Percentiles rank a stretch among this genome's conserved stretches.
Evolutionary conservation across 2,113 vertebrate genomes (phyloP).

Genomic region (Pantherophis guttatus): DNA sequence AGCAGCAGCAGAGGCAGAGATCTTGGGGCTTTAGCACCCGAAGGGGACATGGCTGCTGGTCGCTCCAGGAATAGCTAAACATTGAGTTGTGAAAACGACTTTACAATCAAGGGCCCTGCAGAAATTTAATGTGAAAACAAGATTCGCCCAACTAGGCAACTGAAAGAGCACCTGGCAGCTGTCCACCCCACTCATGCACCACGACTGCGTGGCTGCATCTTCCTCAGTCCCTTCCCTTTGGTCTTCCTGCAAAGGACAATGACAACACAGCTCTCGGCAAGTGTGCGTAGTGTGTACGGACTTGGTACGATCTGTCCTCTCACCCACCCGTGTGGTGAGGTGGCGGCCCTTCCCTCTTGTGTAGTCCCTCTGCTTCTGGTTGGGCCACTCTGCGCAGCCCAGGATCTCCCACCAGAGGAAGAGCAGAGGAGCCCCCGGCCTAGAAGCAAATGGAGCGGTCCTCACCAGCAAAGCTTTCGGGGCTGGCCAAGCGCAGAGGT

Average conservation of each 20-base stretch:
- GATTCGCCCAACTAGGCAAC: too few species aligned
- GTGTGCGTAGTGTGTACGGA: not conserved
- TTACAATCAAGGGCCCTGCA: too few species aligned
- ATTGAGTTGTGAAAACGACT: too few species aligned
- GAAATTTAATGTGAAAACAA: not conserved
- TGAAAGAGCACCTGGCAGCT: not conserved
- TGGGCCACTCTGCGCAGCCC: not conserved
- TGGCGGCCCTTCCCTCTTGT: not conserved
- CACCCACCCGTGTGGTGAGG: not conserved
- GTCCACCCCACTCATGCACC: not conserved
- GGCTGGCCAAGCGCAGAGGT: not conserved
- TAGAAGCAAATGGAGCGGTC: rapidly evolving
- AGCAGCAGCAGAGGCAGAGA: not conserved
- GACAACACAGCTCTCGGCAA: not conserved
- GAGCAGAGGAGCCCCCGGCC: not conserved
- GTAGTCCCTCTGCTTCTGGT: not conserved
- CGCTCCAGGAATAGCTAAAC: not conserved
- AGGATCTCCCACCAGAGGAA: not conserved
- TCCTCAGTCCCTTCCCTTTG: not conserved
- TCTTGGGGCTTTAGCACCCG: not conserved
- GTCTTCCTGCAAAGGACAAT: not conserved
- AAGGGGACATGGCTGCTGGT: too few species aligned
- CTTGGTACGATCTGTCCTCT: not conserved
- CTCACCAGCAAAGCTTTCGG: not conserved
- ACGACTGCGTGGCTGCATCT: not conserved